A percentile compares a stretch with the other conserved stretches of the same genome.
Evolutionary conservation across 2,113 vertebrate genomes (phyloP).

Genomic region (Blennius ocellaris): DNA sequence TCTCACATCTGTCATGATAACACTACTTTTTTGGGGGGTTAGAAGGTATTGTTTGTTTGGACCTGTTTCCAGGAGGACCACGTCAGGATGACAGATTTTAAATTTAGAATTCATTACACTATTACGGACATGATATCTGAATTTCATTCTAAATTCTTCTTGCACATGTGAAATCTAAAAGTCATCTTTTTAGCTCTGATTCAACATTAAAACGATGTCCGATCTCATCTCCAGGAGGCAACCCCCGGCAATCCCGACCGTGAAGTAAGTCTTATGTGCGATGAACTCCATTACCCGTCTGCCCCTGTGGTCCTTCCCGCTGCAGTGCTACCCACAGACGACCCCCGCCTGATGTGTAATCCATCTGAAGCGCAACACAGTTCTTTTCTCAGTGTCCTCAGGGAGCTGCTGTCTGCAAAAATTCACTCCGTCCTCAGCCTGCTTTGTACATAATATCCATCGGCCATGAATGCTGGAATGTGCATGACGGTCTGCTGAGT

Average conservation of each 20-base stretch:
- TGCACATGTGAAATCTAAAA: too few species aligned
- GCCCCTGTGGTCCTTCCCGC: conserved; percentile 27
- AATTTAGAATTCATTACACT: too few species aligned
- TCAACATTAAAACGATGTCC: not conserved
- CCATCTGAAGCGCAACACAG: conserved; percentile 56
- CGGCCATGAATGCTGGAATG: conserved; percentile 62
- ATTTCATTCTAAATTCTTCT: too few species aligned
- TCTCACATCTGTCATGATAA: conserved; percentile 4
- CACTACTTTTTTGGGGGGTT: not conserved
- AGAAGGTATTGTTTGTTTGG: not conserved
- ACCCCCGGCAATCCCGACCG: conserved; percentile 74
- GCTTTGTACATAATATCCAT: conserved; percentile 65
- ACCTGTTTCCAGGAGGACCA: not conserved
- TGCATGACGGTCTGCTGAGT: conserved; percentile 39
- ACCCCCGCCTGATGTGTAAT: conserved; percentile 57
- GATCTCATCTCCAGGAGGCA: conserved; percentile 75
- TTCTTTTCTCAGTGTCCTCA: conserved; percentile 29
- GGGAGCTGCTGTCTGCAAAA: conserved; percentile 63
- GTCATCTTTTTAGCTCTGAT: conserved; percentile 1
- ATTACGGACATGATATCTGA: too few species aligned
- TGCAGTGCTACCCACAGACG: conserved; percentile 42
- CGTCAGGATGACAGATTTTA: too few species aligned
- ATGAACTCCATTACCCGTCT: conserved; percentile 55
- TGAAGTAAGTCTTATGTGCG: conserved; percentile 40
- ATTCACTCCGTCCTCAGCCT: conserved; percentile 47